A percentile compares a stretch with the other conserved stretches of the same genome.
Conservation (phyloP, 2,888 invertebrate species). For the Tachystola acroxantha region DNA sequence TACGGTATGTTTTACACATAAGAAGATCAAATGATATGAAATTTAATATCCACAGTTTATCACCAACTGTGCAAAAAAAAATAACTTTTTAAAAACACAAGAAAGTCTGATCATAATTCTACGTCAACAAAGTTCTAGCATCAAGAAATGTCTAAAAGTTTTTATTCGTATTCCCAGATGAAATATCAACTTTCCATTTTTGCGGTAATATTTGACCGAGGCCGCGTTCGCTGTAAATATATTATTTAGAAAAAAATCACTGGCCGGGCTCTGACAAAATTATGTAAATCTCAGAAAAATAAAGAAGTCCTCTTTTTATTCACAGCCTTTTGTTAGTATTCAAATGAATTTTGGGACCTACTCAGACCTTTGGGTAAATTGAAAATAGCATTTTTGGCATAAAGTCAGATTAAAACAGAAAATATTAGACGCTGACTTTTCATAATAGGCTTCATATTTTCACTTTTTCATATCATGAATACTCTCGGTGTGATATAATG, state of each 20-base stretch:
- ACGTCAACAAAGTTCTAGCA: not conserved
- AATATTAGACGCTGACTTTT: too few species aligned
- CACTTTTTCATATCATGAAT: too few species aligned
- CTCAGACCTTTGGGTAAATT: too few species aligned
- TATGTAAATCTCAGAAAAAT: conserved; percentile 38
- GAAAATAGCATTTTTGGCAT: too few species aligned
- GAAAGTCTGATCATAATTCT: not conserved
- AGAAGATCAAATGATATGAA: too few species aligned
- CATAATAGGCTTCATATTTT: too few species aligned
- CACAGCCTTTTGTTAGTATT: conserved; percentile 16
- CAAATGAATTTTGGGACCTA: conserved; percentile 8
- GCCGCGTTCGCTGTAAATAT: not conserved
- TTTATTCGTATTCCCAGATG: conserved; percentile 32
- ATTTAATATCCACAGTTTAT: too few species aligned
- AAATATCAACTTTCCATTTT: conserved; percentile 36
- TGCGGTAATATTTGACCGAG: not conserved
- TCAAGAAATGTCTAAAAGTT: conserved; percentile 37
- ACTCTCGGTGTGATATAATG: not conserved
- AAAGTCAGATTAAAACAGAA: too few species aligned
- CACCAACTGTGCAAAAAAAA: too few species aligned
- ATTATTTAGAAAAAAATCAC: conserved; percentile 45
- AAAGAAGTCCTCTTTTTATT: conserved; percentile 12
- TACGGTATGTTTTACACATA: too few species aligned
- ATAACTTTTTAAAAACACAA: too few species aligned
- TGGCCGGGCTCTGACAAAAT: conserved; percentile 27